A percentile compares a stretch with the other conserved stretches of the same genome.
Conservation (phyloP, 2,797 vertebrate genomes). For the Pipistrellus pipistrellus region DNA sequence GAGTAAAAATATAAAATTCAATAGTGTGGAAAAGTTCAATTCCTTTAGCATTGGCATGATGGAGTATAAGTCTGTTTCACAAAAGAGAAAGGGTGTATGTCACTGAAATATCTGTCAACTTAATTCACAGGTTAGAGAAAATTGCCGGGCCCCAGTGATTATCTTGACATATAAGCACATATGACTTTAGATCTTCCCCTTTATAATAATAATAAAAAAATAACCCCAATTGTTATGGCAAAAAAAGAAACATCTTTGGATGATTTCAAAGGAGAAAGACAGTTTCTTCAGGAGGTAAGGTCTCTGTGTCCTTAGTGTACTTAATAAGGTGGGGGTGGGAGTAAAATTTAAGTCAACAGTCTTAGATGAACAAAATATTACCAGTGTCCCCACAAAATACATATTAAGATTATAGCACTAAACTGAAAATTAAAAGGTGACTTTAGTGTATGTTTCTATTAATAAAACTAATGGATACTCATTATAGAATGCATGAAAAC, state of each 20-base stretch:
- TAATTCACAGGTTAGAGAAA: neutral
- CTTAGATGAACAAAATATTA: conserved; percentile 27
- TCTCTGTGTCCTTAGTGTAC: neutral
- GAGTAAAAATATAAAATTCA: conserved; percentile 45
- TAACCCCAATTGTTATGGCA: neutral
- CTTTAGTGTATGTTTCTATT: neutral
- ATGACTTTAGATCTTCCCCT: neutral
- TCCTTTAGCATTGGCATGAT: neutral
- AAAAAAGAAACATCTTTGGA: neutral
- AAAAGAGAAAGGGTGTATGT: neutral
- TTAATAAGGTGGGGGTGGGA: neutral
- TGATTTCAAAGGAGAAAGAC: neutral
- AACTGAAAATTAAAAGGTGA: conserved; percentile 36
- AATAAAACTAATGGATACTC: neutral
- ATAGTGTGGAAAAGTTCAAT: neutral
- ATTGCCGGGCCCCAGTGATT: neutral
- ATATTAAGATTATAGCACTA: neutral
- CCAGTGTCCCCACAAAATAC: neutral
- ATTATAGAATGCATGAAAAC: neutral
- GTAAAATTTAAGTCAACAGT: neutral
- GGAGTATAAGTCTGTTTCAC: neutral
- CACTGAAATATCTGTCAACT: neutral
- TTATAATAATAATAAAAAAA: neutral
- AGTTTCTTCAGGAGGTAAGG: neutral
- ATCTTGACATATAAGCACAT: neutral